Conservation (phyloP, 2,113 vertebrate species). For the Leptobrachium leishanense region DNA sequence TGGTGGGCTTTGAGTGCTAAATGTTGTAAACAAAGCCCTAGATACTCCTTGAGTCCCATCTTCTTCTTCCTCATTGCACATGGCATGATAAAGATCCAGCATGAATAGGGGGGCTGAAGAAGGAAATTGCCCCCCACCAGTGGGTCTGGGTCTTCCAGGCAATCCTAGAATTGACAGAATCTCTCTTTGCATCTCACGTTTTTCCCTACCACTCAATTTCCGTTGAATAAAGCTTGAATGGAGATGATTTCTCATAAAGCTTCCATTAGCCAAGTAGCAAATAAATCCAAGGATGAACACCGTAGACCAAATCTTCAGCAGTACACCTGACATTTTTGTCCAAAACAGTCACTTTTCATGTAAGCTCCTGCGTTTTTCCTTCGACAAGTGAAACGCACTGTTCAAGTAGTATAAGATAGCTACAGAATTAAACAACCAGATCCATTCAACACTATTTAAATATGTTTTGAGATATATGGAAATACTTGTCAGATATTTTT, state of each 20-base stretch:
- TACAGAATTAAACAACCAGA: not conserved
- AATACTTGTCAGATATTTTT: constrained; percentile 3
- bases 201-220: constrained; percentile 80
- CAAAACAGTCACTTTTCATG: not conserved
- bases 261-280: constrained; percentile 62
- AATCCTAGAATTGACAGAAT: constrained; percentile 86
- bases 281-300: constrained; percentile 49
- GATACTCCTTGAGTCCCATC: constrained; percentile 54
- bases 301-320: constrained; percentile 42
- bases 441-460: not conserved
- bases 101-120: constrained; percentile 91
- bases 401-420: not conserved
- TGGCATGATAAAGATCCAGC: constrained; percentile 89
- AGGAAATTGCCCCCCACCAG: constrained; percentile 71
- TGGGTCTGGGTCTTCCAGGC: constrained; percentile 73
- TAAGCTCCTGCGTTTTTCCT: not conserved
- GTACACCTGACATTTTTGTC: constrained; percentile 12
- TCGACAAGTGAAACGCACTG: not conserved
- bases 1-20: constrained; percentile 74
- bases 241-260: constrained; percentile 65
- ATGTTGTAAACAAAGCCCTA: constrained; percentile 67
- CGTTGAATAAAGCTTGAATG: constrained; percentile 73
- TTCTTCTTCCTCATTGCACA: constrained; percentile 68
- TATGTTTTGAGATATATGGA: not conserved
- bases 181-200: constrained; percentile 89